A percentile compares a stretch with the other conserved stretches of the same genome.
phyloP scores from a whole-genome alignment of 2,113 vertebrate species.

The Peucedramus taeniatus region DNA sequence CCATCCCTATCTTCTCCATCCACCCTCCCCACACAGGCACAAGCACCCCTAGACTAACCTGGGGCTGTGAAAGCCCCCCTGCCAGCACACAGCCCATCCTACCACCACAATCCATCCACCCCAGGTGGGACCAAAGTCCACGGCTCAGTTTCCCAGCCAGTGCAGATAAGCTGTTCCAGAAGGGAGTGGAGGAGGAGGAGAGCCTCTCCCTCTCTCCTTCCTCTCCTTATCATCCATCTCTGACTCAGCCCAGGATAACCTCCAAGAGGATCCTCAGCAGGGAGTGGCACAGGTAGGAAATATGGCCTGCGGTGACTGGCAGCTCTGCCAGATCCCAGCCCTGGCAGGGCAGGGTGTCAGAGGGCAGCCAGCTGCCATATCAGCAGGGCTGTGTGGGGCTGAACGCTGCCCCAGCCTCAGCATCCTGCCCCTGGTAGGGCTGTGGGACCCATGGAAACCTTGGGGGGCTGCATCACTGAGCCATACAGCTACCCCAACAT shows the following conservation, averaged over 20 bases:
- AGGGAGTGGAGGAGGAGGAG: rapidly evolving
- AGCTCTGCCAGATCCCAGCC: neutral
- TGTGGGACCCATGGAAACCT: neutral
- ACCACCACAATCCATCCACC: neutral
- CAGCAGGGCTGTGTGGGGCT: neutral
- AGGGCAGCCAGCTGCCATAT: neutral
- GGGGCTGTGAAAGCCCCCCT: neutral
- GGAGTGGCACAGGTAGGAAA: neutral
- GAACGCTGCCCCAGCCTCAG: neutral
- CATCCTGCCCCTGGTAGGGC: neutral
- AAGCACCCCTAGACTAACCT: neutral
- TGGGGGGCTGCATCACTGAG: neutral
- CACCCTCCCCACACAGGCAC: neutral
- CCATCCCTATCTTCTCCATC: neutral
- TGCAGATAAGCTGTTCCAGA: neutral
- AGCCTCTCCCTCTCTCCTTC: neutral
- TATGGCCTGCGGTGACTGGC: neutral
- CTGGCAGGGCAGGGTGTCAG: neutral
- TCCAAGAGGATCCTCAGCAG: neutral
- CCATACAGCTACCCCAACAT: rapidly evolving
- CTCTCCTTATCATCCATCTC: neutral
- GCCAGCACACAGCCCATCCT: neutral
- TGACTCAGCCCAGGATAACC: constrained; percentile 4
- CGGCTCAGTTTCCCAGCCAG: neutral
- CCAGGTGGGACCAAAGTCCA: neutral